Evolutionary conservation across 2,888 invertebrate genomes (phyloP), one percentile per base, ranked within the genome.

Genomic region (Zaprionus obscuricornis): DNA sequence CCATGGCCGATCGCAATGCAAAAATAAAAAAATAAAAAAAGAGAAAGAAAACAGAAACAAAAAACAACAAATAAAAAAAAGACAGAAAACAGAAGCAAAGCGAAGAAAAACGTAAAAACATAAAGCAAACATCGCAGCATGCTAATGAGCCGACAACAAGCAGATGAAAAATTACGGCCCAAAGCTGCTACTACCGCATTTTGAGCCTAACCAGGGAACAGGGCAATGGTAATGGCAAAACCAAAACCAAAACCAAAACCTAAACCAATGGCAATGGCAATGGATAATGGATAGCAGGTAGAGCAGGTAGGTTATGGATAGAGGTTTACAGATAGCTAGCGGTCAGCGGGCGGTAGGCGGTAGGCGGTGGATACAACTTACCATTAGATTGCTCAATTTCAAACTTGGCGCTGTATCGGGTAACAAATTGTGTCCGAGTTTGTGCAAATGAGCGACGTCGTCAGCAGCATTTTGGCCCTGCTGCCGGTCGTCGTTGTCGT

Each of bases 311-410:
- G n/a, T n/a, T n/a, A n/a, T 31, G 13, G 31, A 31, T 11, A 11
- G 31, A 13, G 13, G 31, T 2, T 31, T 31, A n/a, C 13, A 31
- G 27, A 2, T 27, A 27, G 27, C 27, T 17, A 29, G 47, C 31
- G 27, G n/a, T 13, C 5, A 8, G 33, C 18, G 33, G 13, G 17
- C 2, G 26, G 45, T 18, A 31, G 27, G 17, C 3, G 24, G 49
- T 42, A 39, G 58, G 39, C 24, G 11, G 8, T 10, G 26, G 10
- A 43, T 37, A 63, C 51, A 63, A 87, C 89, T 89, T 87, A 90
- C 90, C 90, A 90, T 90, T 75, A 90, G 88, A 85, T 90, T 89
- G 78, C 90, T 90, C 77, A 90, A 88, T 88, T 90, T 90, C 58
- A 89, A 76, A 69, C 90, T 90, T 52, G 90, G 90, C 73, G 88